Evolutionary conservation across 2,888 invertebrate genomes (phyloP).

Genomic region (Scaptomyza parva): DNA sequence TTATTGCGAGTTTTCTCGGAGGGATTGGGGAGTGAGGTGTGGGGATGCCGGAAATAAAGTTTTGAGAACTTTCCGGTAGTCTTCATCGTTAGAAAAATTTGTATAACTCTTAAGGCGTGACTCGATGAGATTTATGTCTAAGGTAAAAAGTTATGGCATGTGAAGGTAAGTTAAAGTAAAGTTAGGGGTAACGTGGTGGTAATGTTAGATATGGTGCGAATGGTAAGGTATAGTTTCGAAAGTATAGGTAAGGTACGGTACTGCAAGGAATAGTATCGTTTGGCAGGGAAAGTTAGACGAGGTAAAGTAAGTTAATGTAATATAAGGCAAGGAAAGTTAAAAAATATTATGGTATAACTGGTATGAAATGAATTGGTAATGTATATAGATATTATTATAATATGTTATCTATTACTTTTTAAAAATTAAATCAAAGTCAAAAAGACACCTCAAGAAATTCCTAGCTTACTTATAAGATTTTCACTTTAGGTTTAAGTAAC

Average conservation of each 20-base stretch:
- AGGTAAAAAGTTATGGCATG: neutral
- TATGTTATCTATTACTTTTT: too few relatives aligned
- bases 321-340: too few relatives aligned
- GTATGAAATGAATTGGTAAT: too few relatives aligned
- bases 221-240: neutral
- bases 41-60: slow-evolving; percentile 25
- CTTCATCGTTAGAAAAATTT: slow-evolving; percentile 9
- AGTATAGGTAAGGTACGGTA: neutral
- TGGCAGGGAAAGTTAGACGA: too few relatives aligned
- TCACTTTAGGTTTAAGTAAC: neutral
- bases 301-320: too few relatives aligned
- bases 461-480: neutral
- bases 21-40: slow-evolving; percentile 26
- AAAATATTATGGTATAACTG: too few relatives aligned
- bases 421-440: too few relatives aligned
- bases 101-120: slow-evolving; percentile 3
- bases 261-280: neutral
- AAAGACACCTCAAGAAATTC: too few relatives aligned
- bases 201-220: neutral
- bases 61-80: slow-evolving; percentile 8
- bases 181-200: neutral
- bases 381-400: too few relatives aligned
- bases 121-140: neutral
- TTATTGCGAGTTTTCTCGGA: slow-evolving; percentile 53
- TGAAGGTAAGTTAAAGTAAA: neutral